Conservation (phyloP, 2,888 invertebrate species). For the Osedax fenrisi region DNA sequence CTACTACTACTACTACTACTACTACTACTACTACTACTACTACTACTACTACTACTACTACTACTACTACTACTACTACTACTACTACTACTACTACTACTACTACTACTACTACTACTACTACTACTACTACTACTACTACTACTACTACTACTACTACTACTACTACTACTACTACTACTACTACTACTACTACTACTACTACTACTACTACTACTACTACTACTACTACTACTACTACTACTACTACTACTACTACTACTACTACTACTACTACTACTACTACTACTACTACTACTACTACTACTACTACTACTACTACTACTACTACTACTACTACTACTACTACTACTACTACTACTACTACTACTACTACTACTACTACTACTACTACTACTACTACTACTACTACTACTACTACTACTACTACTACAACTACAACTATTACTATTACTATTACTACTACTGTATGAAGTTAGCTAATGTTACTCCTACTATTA, state of each 20-base stretch:
- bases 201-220: conserved; percentile 15
- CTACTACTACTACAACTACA: not conserved
- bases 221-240: conserved; percentile 21
- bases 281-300: conserved; percentile 21
- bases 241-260: not conserved
- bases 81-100: conserved; percentile 20
- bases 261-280: conserved; percentile 12
- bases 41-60: conserved; percentile 26
- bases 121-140: too few species aligned
- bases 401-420: not conserved
- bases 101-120: conserved; percentile 23
- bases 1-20: conserved; percentile 18
- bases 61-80: conserved; percentile 14
- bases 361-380: not conserved
- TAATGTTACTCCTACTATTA: too few species aligned
- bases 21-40: conserved; percentile 24
- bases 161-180: too few species aligned
- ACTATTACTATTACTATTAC: not conserved
- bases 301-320: not conserved
- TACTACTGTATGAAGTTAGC: too few species aligned
- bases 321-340: not conserved
- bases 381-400: not conserved
- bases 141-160: too few species aligned
- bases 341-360: not conserved
- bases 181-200: conserved; percentile 20